These are phyloP conservation scores for Schizothorax lantsangensis DNA, from an alignment of 2,797 vertebrate species.

Conservation along the genomic window DNA sequence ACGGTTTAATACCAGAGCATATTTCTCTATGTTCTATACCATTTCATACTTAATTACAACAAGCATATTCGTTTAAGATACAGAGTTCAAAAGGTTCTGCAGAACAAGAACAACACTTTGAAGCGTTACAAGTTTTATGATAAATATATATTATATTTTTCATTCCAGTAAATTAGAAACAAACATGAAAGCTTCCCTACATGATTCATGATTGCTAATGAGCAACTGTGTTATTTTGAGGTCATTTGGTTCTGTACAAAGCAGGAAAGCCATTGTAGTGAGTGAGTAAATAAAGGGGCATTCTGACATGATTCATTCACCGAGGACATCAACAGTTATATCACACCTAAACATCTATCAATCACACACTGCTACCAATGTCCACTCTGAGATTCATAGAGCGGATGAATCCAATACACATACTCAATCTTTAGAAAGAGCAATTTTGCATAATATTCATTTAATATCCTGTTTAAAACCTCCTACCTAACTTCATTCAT, in stretches of 20 bases:
- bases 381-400: neutral
- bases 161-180: neutral
- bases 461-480: neutral
- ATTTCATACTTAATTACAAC: neutral
- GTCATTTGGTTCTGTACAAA: neutral
- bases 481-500: neutral
- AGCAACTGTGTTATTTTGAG: neutral
- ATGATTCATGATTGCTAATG: neutral
- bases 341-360: conserved; percentile 18
- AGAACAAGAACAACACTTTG: neutral
- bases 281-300: neutral
- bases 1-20: too few relatives aligned
- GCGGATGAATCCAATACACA: neutral
- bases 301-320: neutral
- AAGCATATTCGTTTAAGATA: neutral
- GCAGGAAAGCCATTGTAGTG: neutral
- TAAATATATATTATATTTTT: neutral
- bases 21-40: neutral
- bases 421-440: neutral
- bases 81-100: neutral
- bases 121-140: neutral
- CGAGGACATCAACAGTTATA: neutral
- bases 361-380: neutral
- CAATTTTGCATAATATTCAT: neutral
- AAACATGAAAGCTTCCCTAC: neutral